Conservation (phyloP, 2,888 invertebrate species). For the Plebejus argus region DNA sequence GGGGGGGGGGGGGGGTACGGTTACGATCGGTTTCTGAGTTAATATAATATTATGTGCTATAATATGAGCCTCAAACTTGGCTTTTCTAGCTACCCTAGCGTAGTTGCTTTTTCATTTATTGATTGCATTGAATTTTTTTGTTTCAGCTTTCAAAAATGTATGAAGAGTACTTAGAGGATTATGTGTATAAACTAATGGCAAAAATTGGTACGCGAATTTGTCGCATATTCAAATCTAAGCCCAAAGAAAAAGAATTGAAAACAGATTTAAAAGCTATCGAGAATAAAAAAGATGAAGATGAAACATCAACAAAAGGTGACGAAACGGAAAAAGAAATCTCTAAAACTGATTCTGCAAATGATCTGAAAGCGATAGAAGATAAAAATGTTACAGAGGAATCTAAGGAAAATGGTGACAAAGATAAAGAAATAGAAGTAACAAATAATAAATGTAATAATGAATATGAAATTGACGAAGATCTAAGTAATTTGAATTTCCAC, state of each 20-base stretch:
- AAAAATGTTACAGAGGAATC: slow-evolving; percentile 28
- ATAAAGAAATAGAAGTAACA: not conserved
- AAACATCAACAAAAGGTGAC: not conserved
- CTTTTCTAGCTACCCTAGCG: too few species aligned
- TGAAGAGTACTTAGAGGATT: slow-evolving; percentile 87
- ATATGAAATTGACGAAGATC: slow-evolving; percentile 53
- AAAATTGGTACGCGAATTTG: slow-evolving; percentile 63
- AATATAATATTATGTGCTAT: too few species aligned
- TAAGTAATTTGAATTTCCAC: slow-evolving; percentile 85
- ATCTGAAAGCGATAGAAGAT: slow-evolving; percentile 28
- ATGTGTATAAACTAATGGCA: slow-evolving; percentile 74
- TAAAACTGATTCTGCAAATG: not conserved
- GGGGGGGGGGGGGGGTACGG: too few species aligned
- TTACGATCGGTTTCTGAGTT: too few species aligned
- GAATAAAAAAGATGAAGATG: slow-evolving; percentile 34
- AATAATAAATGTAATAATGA: slow-evolving; percentile 39
- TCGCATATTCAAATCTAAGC: slow-evolving; percentile 51
- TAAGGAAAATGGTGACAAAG: not conserved
- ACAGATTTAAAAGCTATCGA: slow-evolving; percentile 41
- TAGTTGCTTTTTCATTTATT: too few species aligned
- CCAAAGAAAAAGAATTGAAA: slow-evolving; percentile 41
- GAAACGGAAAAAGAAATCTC: not conserved
- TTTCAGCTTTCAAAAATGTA: slow-evolving; percentile 86
- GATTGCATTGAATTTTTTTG: not conserved
- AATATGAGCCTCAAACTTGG: too few species aligned